These are phyloP conservation scores for cat (Felis catus) DNA, from an alignment of 2,113 vertebrate genomes.

Conservation along the genomic window F.catus_Fca126_mat1.0 CM031423.1:83303001-83303500, in stretches of 20 bases:
- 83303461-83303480: not conserved
- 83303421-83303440: not conserved
- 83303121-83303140: no score
- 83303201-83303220: no score
- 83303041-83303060: no score
- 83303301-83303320: not conserved
- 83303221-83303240: not conserved
- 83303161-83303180: no score
- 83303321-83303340: not conserved
- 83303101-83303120: no score
- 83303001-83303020: no score
- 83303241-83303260: not conserved
- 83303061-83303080: no score
- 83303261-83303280: not conserved
- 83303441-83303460: not conserved
- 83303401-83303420: not conserved
- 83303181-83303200: no score
- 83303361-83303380: not conserved
- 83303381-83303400: not conserved
- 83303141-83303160: no score
- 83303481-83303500: not conserved
- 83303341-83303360: not conserved
- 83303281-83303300: accelerated
- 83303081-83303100: no score
- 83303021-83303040: no score